Evolutionary conservation across 2,113 vertebrate species (phyloP).

Genomic region (Physeter macrocephalus): DNA sequence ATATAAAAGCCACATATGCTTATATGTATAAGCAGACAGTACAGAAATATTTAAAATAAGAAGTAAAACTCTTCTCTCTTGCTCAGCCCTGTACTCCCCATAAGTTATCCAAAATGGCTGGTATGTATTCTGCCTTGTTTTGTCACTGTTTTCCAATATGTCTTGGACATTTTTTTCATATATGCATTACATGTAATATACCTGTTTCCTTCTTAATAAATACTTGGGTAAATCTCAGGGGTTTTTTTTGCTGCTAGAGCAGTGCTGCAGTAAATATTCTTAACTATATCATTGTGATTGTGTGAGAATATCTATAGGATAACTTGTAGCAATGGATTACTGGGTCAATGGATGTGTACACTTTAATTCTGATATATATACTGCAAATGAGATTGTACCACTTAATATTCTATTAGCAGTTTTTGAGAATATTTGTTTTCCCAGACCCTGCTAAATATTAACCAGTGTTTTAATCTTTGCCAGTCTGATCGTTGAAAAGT

Average conservation of each 20-base stretch:
- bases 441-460: background rate
- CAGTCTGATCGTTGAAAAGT: background rate
- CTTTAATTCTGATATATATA: background rate
- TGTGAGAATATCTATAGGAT: background rate
- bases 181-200: background rate
- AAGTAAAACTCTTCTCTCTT: background rate
- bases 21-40: background rate
- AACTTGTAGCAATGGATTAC: background rate
- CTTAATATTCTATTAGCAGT: background rate
- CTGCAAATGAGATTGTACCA: background rate
- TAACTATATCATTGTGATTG: background rate
- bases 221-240: background rate
- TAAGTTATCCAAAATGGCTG: background rate
- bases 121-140: background rate
- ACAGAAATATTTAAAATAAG: background rate
- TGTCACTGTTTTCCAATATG: background rate
- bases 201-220: background rate
- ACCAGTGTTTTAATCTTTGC: background rate
- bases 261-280: background rate
- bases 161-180: background rate
- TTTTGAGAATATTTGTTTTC: background rate
- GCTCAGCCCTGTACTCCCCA: background rate
- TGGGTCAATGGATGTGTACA: background rate
- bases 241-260: background rate
- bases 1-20: background rate